Conservation (phyloP, 2,888 invertebrate genomes). For the Coenonympha glycerion region DNA sequence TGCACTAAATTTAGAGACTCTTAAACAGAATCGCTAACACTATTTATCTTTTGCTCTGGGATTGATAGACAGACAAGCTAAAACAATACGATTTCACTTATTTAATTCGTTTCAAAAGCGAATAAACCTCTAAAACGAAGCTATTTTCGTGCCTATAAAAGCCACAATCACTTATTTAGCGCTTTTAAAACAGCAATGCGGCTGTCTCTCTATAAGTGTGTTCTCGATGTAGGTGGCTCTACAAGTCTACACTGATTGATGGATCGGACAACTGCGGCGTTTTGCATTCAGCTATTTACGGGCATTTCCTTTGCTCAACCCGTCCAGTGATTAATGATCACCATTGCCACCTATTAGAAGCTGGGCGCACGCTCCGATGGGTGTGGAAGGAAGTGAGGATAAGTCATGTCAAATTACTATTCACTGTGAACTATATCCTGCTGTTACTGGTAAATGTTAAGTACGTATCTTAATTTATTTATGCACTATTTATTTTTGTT, state of each 20-base stretch:
- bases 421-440: conserved; percentile 26
- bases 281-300: conserved; percentile 75
- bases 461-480: no score
- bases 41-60: no score
- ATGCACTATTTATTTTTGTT: neutral
- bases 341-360: conserved; percentile 51
- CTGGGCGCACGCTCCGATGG: conserved; percentile 49
- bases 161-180: no score
- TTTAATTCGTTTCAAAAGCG: no score
- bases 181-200: neutral
- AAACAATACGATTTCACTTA: no score
- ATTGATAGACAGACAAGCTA: no score
- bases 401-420: conserved; percentile 31
- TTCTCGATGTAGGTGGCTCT: conserved; percentile 18
- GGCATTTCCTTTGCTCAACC: conserved; percentile 72
- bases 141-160: no score
- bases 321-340: conserved; percentile 69
- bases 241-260: conserved; percentile 67
- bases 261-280: conserved; percentile 69
- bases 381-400: conserved; percentile 38
- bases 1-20: no score
- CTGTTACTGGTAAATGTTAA: neutral
- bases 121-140: no score
- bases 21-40: no score
- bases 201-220: neutral